Base-by-base conservation (phyloP, 2,888 invertebrate species). In the Idaea dimidiata region DNA sequence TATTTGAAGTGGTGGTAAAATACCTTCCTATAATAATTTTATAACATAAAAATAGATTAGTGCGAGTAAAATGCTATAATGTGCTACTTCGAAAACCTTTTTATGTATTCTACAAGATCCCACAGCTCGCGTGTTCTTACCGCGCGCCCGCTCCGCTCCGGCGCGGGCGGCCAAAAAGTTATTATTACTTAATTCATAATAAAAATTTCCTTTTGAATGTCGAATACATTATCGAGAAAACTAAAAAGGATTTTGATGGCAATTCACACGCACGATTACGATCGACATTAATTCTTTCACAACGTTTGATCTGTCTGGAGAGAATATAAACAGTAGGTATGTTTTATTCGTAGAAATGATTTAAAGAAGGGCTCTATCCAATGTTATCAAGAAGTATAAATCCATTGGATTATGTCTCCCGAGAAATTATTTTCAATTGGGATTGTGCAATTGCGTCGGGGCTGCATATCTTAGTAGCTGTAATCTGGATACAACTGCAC, bases 371-470 rank as follows among this genome's bases (percentile, higher is more conserved):
- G 54, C 17, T 55, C 16, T 55, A 55, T 56, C 56, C 56, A 56
- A 54, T 54, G 54, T 54, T 54, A 54, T 54, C 16, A 54, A 54
- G 54, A n/a, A 54, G 54, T 54, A n/a, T 0, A 17, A 17, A 17
- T 17, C n/a, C 16, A 56, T 17, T 18, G 56, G 18, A 56, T 17
- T 73, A 67, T 72, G 71, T 73, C 73, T 78, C 77, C 73, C 77
- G 72, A 65, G 77, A 75, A 76, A 72, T 69, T 58, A 75, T 72
- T 75, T 74, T 72, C 72, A 77, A 76, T 74, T 74, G 62, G 70
- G 71, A 82, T 88, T 87, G 83, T 84, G 84, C 79, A 88, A 86
- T 75, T 67, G 64, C 65, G 68, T 69, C 64, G 75, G 77, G 76
- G 74, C 76, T 79, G 81, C 78, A 80, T 83, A 81, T 81, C 78